These are phyloP conservation scores for Tortricodes alternella DNA, from an alignment of 2,888 invertebrate genomes.

Conservation along the genomic window DNA sequence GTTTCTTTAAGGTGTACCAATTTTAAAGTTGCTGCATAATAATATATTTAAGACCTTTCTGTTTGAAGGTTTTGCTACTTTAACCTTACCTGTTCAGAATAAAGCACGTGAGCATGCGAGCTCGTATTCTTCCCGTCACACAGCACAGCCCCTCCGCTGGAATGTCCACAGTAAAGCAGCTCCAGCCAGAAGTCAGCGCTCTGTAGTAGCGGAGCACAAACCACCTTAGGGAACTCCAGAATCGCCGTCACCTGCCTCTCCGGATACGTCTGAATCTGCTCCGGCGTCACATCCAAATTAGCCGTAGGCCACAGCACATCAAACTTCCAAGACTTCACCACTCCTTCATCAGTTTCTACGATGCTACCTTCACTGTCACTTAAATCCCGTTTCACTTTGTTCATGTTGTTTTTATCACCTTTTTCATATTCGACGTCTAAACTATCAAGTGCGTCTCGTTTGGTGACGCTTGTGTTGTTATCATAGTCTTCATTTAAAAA, in stretches of 20 bases:
- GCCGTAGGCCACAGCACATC: conserved; percentile 93
- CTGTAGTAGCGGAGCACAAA: conserved; percentile 84
- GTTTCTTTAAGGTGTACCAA: no score
- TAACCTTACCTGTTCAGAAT: conserved; percentile 87
- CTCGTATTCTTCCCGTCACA: conserved; percentile 85
- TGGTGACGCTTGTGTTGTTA: conserved; percentile 34
- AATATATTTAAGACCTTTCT: neutral
- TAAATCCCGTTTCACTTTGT: conserved; percentile 56
- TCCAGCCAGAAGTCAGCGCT: conserved; percentile 89
- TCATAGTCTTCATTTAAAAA: conserved; percentile 58
- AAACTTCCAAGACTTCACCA: conserved; percentile 82
- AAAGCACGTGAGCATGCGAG: conserved; percentile 84
- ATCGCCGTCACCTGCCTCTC: conserved; percentile 88
- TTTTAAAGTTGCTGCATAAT: no score
- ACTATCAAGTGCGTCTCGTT: conserved; percentile 32
- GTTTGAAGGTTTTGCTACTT: neutral
- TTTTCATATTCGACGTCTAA: neutral
- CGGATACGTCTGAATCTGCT: conserved; percentile 91
- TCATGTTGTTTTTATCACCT: no score
- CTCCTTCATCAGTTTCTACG: conserved; percentile 68
- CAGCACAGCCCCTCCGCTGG: conserved; percentile 84
- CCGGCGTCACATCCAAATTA: conserved; percentile 87
- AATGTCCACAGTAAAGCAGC: conserved; percentile 90
- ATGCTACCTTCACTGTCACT: conserved; percentile 54
- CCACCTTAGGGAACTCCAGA: conserved; percentile 88